Percentiles rank a stretch among this genome's conserved stretches.
Conservation (phyloP, 2,888 invertebrate genomes). For the Heteromyza rotundicornis region DNA sequence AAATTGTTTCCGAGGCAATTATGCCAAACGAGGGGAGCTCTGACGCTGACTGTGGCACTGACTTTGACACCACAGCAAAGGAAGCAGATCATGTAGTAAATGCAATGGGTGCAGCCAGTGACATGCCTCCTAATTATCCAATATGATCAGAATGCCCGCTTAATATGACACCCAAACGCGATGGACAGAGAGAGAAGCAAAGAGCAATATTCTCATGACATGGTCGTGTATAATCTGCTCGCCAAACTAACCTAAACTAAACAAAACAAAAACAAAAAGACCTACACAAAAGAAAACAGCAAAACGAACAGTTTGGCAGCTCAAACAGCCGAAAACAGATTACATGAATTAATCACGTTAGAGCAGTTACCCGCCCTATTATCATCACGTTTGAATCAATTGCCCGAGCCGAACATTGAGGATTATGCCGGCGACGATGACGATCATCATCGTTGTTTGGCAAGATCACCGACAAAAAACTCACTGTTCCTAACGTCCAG, state of each 20-base stretch:
- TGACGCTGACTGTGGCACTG: too few species aligned
- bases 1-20: conserved; percentile 5
- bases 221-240: background rate
- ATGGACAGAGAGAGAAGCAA: too few species aligned
- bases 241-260: too few species aligned
- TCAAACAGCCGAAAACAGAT: too few species aligned
- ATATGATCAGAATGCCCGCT: background rate
- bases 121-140: conserved; percentile 2
- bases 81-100: too few species aligned
- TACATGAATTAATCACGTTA: background rate
- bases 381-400: conserved; percentile 1
- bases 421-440: background rate
- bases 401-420: background rate
- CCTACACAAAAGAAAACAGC: too few species aligned
- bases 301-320: too few species aligned
- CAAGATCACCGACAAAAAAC: too few species aligned
- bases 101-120: background rate
- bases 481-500: too few species aligned
- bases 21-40: background rate
- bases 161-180: background rate
- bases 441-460: background rate
- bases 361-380: background rate
- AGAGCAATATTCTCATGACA: background rate
- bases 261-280: background rate
- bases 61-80: too few species aligned